Percentiles rank a stretch among this genome's conserved stretches.
Conservation (phyloP, 2,113 vertebrate species). For the Siniperca knerii region DNA sequence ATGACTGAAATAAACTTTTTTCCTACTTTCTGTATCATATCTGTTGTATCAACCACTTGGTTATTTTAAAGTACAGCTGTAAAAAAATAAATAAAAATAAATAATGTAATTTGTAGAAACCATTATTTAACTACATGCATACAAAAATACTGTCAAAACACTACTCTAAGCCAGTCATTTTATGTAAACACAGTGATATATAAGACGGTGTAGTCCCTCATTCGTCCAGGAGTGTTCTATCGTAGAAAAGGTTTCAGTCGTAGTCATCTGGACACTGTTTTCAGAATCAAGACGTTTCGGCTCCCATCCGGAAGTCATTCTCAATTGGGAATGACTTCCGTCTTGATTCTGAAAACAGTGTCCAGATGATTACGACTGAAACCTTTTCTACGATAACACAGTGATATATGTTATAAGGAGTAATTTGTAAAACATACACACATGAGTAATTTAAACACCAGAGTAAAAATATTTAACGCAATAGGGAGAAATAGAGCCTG, state of each 20-base stretch:
- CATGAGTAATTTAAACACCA: neutral
- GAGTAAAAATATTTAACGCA: neutral
- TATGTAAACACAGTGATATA: neutral
- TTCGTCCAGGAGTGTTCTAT: no score
- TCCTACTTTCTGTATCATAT: neutral
- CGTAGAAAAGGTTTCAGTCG: no score
- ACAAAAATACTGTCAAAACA: neutral
- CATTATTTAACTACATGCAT: neutral
- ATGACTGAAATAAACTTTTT: conserved; percentile 32
- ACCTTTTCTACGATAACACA: no score
- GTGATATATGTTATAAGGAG: neutral
- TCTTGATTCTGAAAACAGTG: no score
- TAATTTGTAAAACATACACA: neutral
- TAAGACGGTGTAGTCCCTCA: no score
- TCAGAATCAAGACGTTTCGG: no score
- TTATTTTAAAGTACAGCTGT: neutral
- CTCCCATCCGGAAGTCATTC: no score
- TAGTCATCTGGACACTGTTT: no score
- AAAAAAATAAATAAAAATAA: neutral
- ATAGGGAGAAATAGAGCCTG: neutral
- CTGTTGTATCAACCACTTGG: neutral
- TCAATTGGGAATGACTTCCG: no score
- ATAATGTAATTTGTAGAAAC: neutral
- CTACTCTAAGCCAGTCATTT: neutral
- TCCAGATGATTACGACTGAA: no score